These are phyloP conservation scores for Chlamydotis undulata DNA, from an alignment of 2,113 vertebrate species.

Conservation along the genomic window DNA sequence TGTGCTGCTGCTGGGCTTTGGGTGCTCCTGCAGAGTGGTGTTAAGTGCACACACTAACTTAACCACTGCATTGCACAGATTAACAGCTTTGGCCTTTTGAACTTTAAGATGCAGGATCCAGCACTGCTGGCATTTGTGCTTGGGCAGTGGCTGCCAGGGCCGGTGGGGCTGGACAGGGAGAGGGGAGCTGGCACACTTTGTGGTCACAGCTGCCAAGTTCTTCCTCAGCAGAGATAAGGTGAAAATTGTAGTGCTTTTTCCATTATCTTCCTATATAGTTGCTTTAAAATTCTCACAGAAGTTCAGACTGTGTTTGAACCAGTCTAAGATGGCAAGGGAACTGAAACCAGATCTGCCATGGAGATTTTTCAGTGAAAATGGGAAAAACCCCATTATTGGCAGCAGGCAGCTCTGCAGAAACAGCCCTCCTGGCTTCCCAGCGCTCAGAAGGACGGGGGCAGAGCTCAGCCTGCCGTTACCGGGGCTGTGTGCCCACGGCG, in stretches of 20 bases:
- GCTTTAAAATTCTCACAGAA: background rate
- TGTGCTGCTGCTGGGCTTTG: background rate
- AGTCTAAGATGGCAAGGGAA: background rate
- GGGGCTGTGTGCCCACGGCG: background rate
- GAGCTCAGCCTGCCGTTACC: background rate
- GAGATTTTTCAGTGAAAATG: background rate
- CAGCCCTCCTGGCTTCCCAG: background rate
- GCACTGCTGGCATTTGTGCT: background rate
- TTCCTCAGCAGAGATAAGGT: background rate
- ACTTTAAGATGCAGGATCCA: background rate
- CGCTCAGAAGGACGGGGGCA: background rate
- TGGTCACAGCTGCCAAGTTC: background rate
- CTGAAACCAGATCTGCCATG: background rate
- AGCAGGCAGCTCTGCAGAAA: background rate
- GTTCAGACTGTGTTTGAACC: background rate
- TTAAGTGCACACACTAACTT: rapidly evolving
- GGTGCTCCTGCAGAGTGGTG: background rate
- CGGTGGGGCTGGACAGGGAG: background rate
- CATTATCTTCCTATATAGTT: background rate
- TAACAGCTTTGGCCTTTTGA: background rate
- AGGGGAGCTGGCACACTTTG: background rate
- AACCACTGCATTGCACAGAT: background rate
- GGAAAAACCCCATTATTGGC: background rate
- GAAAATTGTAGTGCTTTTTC: background rate
- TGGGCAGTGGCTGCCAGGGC: background rate